Conservation (phyloP, 2,888 invertebrate species). For the Embidobia sp. region DNA sequence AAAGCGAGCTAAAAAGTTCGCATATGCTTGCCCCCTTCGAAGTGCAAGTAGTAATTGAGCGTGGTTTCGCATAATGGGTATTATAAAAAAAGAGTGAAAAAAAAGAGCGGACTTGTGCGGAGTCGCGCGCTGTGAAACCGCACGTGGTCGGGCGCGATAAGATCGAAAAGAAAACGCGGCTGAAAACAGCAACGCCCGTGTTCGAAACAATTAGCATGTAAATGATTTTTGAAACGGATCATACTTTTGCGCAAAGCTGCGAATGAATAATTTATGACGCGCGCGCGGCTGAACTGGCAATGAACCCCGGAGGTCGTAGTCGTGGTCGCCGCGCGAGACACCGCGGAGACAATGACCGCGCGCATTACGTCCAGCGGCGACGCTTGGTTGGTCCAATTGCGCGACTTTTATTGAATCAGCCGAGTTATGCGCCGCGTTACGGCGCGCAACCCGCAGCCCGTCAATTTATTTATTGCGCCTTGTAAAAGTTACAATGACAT, state of each 20-base stretch:
- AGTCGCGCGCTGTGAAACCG: slow-evolving; percentile 21
- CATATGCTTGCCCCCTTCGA: background rate
- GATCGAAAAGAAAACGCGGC: slow-evolving; percentile 14
- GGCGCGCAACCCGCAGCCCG: background rate
- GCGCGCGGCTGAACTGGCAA: slow-evolving; percentile 18
- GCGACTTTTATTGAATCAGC: slow-evolving; percentile 28
- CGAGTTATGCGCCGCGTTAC: slow-evolving; percentile 9
- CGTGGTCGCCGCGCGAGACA: slow-evolving; percentile 31
- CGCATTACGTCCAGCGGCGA: background rate
- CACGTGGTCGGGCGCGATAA: slow-evolving; percentile 32
- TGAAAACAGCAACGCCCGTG: slow-evolving; percentile 14
- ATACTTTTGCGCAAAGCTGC: slow-evolving; percentile 3
- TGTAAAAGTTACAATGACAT: slow-evolving; percentile 15
- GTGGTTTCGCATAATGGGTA: slow-evolving; percentile 2
- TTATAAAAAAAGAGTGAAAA: slow-evolving; percentile 3
- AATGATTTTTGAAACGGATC: slow-evolving; percentile 13
- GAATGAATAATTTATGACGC: slow-evolving; percentile 38
- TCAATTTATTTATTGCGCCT: slow-evolving; percentile 14
- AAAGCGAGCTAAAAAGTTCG: background rate
- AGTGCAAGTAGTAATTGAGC: slow-evolving; percentile 20
- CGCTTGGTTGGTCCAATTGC: slow-evolving; percentile 30
- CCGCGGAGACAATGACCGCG: slow-evolving; percentile 42
- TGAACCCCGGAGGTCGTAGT: slow-evolving; percentile 42
- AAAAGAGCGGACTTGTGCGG: background rate
- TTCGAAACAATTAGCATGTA: slow-evolving; percentile 34